Conservation (phyloP, 2,113 vertebrate genomes). For the Apeltes quadracus region DNA sequence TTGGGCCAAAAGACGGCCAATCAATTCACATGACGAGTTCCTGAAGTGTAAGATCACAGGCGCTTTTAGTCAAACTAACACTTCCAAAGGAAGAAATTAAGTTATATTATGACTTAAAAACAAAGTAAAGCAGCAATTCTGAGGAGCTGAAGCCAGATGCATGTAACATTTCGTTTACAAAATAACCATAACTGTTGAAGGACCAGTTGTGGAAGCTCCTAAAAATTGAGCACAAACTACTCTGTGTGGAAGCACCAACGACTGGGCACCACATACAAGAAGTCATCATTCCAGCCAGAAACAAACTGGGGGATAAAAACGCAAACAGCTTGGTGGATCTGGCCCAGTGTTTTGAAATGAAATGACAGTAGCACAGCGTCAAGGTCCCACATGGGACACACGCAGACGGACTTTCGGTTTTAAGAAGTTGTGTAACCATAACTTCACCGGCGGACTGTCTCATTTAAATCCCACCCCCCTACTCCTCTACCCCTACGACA, state of each 20-base stretch:
- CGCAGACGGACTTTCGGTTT: background rate
- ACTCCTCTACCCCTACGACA: too few relatives aligned
- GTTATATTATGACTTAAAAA: background rate
- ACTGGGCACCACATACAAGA: background rate
- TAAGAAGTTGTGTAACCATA: slow-evolving; percentile 47
- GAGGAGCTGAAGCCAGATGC: background rate
- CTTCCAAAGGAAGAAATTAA: background rate
- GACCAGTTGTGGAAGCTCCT: background rate
- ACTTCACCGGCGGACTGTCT: slow-evolving; percentile 28
- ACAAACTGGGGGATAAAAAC: background rate
- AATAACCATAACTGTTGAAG: background rate
- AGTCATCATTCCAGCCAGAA: background rate
- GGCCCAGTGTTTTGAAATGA: background rate
- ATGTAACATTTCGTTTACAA: background rate
- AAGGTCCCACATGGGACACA: slow-evolving; percentile 50
- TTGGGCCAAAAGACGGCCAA: background rate
- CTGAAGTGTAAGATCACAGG: background rate
- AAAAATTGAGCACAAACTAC: background rate
- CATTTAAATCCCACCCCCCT: background rate
- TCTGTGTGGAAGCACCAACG: background rate
- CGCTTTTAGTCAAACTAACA: background rate
- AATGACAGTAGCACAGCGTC: slow-evolving; percentile 16
- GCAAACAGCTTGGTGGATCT: background rate
- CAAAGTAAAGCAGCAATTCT: background rate
- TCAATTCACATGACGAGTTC: background rate